Percentiles rank a stretch among this genome's conserved stretches.
Conservation (phyloP, 1,140 invertebrate genomes). For the Zaprionus nigranus region DNA sequence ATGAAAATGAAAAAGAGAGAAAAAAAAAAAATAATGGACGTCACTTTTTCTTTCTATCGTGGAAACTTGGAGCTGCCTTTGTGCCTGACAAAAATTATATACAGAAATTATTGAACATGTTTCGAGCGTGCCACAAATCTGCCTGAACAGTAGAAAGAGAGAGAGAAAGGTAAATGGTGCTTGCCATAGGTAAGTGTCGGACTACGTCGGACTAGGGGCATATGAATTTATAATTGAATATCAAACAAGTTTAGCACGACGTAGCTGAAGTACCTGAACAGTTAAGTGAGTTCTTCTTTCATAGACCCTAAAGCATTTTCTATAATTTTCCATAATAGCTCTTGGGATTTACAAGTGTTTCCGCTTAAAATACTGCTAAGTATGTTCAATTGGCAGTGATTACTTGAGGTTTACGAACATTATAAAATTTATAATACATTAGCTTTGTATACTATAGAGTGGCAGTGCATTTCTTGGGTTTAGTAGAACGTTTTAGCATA, state of each 20-base stretch:
- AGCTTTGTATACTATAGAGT: background rate
- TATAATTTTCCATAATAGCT: conserved; percentile 9
- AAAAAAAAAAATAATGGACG: conserved; percentile 17
- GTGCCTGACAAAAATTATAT: conserved; percentile 68
- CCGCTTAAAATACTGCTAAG: background rate
- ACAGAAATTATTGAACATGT: conserved; percentile 83
- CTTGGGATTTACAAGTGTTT: background rate
- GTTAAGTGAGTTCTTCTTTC: background rate
- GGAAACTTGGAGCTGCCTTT: conserved; percentile 16
- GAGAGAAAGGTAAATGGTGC: conserved; percentile 22
- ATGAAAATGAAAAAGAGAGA: too few relatives aligned
- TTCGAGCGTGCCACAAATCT: conserved; percentile 69
- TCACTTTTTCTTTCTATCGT: conserved; percentile 34
- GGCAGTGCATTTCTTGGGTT: too few relatives aligned
- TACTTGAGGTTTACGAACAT: background rate
- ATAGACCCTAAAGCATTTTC: background rate
- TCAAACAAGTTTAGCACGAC: conserved; percentile 53
- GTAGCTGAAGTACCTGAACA: background rate
- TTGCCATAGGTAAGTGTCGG: conserved; percentile 9
- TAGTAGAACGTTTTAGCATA: too few relatives aligned
- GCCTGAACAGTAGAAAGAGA: conserved; percentile 23
- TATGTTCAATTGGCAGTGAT: background rate
- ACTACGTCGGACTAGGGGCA: background rate
- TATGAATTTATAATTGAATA: conserved; percentile 80
- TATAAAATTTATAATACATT: background rate